A percentile compares a stretch with the other conserved stretches of the same genome.
Conservation (phyloP, 2,797 vertebrate genomes). For the Danio jaintianensis region DNA sequence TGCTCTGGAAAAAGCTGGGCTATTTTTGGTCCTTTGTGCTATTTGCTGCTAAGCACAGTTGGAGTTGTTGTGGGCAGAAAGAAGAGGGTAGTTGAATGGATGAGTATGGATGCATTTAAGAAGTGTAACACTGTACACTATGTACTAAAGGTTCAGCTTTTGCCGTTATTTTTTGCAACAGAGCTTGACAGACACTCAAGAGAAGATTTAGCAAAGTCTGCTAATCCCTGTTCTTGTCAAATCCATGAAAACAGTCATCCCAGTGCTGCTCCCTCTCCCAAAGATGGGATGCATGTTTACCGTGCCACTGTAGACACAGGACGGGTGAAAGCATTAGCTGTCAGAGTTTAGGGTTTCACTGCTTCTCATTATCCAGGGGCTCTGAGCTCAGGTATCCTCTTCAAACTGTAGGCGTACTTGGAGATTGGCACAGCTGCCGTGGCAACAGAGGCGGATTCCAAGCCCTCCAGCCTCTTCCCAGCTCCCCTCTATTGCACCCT, state of each 20-base stretch:
- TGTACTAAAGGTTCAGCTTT: constrained; percentile 3
- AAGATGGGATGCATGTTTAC: constrained; percentile 36
- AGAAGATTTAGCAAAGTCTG: constrained; percentile 45
- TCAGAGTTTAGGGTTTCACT: constrained; percentile 81
- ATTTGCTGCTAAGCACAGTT: constrained; percentile 81
- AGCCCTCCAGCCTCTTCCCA: constrained; percentile 73
- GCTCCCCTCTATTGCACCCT: constrained; percentile 59
- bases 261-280: constrained; percentile 15
- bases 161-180: neutral
- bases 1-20: constrained; percentile 79
- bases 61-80: constrained; percentile 73
- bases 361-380: constrained; percentile 82
- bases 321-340: constrained; percentile 70
- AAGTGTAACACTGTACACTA: constrained; percentile 12
- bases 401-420: constrained; percentile 76
- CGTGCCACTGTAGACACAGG: constrained; percentile 34
- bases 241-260: constrained; percentile 23
- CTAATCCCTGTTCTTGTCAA: constrained; percentile 43
- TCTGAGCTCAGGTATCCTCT: constrained; percentile 83
- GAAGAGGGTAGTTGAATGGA: constrained; percentile 56
- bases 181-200: constrained; percentile 22
- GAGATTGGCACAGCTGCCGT: constrained; percentile 68
- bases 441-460: constrained; percentile 69
- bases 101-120: constrained; percentile 58
- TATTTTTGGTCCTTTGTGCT: constrained; percentile 86